phyloP scores from a whole-genome alignment of 2,797 vertebrate species.

The Syngnathus acus region DNA sequence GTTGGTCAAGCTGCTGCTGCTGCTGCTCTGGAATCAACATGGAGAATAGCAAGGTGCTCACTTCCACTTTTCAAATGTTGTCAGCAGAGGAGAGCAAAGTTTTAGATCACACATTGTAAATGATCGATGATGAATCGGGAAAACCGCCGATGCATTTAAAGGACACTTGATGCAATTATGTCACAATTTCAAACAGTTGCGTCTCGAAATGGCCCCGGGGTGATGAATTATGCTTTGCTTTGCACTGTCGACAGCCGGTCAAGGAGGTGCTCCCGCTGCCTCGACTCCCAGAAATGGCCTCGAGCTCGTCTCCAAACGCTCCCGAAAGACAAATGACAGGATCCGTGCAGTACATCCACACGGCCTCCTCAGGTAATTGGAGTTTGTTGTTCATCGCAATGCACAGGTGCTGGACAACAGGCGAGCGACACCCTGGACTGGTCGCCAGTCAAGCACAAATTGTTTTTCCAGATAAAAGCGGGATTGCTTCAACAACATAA shows the following conservation, averaged over 20 bases:
- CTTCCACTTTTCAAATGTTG: background rate
- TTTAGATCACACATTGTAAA: background rate
- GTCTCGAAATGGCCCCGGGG: background rate
- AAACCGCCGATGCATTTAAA: background rate
- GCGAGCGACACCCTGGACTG: background rate
- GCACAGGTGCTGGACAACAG: background rate
- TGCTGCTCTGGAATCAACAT: slow-evolving; percentile 35
- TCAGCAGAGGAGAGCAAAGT: background rate
- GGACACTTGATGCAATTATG: background rate
- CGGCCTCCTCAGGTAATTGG: slow-evolving; percentile 65
- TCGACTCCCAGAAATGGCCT: slow-evolving; percentile 34
- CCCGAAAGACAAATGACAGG: slow-evolving; percentile 31
- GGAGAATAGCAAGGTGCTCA: slow-evolving; percentile 71
- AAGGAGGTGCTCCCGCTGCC: slow-evolving; percentile 68
- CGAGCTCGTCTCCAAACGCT: slow-evolving; percentile 30
- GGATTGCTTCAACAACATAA: too few species aligned
- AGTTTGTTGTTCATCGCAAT: too few species aligned
- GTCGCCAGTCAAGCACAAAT: background rate
- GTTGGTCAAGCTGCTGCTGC: slow-evolving; percentile 12
- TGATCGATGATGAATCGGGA: background rate
- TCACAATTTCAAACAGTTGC: background rate
- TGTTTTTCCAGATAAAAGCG: background rate
- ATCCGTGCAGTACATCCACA: slow-evolving; percentile 63
- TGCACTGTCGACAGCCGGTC: slow-evolving; percentile 60
- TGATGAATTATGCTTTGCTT: background rate